A percentile compares a stretch with the other conserved stretches of the same genome.
These are phyloP conservation scores for Urocynchramus pylzowi DNA, from an alignment of 2,113 vertebrate genomes.

Conservation along the genomic window DNA sequence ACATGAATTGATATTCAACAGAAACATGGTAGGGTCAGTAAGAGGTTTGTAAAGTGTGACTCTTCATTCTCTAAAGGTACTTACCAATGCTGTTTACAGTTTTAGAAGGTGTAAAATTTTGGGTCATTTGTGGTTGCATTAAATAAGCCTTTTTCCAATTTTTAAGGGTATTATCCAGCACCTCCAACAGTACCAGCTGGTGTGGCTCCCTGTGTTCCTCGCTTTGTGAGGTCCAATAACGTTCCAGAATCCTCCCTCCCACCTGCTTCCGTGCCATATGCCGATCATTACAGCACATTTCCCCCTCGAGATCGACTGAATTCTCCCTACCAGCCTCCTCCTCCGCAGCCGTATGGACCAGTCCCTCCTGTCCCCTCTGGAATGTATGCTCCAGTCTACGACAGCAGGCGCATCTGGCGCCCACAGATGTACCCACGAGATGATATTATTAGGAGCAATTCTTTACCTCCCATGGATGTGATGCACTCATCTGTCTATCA, in stretches of 20 bases:
- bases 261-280: constrained; percentile 82
- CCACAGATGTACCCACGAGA: constrained; percentile 94
- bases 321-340: constrained; percentile 80
- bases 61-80: background rate
- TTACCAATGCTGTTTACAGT: background rate
- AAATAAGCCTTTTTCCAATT: constrained; percentile 62
- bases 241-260: constrained; percentile 87
- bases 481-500: constrained; percentile 90
- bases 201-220: constrained; percentile 85
- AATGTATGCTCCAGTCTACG: constrained; percentile 91
- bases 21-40: background rate
- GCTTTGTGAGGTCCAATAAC: constrained; percentile 87
- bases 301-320: constrained; percentile 84
- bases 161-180: constrained; percentile 86
- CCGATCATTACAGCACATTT: constrained; percentile 79
- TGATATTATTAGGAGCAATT: constrained; percentile 91
- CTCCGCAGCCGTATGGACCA: constrained; percentile 83
- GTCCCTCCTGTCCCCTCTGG: constrained; percentile 84
- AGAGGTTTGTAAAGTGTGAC: background rate
- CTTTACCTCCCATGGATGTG: constrained; percentile 92
- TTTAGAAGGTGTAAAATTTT: constrained; percentile 18
- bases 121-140: constrained; percentile 46
- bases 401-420: constrained; percentile 94
- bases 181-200: constrained; percentile 83
- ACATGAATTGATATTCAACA: background rate